Conservation (phyloP, 2,113 vertebrate species). For the Vulpes lagopus region DNA sequence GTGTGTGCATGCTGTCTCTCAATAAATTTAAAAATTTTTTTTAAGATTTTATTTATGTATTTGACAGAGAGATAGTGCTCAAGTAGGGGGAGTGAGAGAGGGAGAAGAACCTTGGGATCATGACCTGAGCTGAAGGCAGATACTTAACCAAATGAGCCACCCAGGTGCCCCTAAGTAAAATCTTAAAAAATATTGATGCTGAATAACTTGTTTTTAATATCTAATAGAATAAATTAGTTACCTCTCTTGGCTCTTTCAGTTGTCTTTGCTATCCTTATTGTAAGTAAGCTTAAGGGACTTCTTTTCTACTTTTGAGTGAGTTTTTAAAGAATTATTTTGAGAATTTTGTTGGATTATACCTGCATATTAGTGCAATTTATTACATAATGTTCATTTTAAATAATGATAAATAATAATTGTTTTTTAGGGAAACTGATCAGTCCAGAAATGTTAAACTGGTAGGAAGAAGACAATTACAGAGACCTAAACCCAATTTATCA, state of each 20-base stretch:
- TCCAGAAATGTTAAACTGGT: slow-evolving; percentile 55
- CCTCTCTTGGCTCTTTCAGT: not conserved
- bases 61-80: not conserved
- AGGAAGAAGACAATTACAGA: slow-evolving; percentile 74
- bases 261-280: not conserved
- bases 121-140: not conserved
- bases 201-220: slow-evolving; percentile 26
- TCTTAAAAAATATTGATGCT: not conserved
- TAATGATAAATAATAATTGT: no score
- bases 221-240: not conserved
- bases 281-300: not conserved
- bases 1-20: no score
- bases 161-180: not conserved
- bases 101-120: not conserved
- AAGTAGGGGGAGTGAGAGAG: not conserved
- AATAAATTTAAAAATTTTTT: no score
- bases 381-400: no score
- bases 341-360: not conserved
- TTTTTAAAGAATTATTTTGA: slow-evolving; percentile 4
- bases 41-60: not conserved
- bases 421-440: slow-evolving; percentile 81
- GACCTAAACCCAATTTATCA: slow-evolving; percentile 83
- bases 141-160: not conserved
- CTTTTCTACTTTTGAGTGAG: not conserved
- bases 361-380: slow-evolving; percentile 19